Conservation (phyloP, 2,888 invertebrate genomes). For the Glomeris marginata region DNA sequence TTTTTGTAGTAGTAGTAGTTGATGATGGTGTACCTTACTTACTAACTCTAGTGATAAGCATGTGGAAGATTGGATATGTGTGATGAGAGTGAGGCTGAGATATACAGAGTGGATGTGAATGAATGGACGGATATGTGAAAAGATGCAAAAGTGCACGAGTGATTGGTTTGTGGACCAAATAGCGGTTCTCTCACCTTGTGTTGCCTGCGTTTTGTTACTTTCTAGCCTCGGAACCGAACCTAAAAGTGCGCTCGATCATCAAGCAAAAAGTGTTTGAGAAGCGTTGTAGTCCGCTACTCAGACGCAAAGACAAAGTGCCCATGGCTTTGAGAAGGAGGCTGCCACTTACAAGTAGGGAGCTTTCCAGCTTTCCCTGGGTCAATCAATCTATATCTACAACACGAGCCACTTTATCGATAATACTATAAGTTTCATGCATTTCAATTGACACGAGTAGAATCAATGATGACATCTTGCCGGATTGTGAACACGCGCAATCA, state of each 20-base stretch:
- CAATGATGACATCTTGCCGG: too few relatives aligned
- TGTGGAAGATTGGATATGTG: slow-evolving; percentile 6
- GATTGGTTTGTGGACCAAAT: too few relatives aligned
- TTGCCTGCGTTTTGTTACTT: slow-evolving; percentile 17
- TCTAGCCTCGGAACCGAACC: slow-evolving; percentile 88
- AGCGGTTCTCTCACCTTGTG: slow-evolving; percentile 3
- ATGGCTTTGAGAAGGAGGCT: slow-evolving; percentile 59
- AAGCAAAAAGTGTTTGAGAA: slow-evolving; percentile 80
- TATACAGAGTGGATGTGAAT: too few relatives aligned
- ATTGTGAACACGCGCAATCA: too few relatives aligned
- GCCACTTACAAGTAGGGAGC: slow-evolving; percentile 41
- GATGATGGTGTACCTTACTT: too few relatives aligned
- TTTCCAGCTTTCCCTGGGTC: not conserved
- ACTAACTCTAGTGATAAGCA: too few relatives aligned
- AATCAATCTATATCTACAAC: not conserved
- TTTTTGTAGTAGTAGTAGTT: too few relatives aligned
- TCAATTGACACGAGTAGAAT: too few relatives aligned
- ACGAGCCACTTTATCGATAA: not conserved
- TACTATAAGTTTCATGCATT: too few relatives aligned
- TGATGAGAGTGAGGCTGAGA: not conserved
- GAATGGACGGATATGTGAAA: too few relatives aligned
- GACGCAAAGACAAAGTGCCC: slow-evolving; percentile 59
- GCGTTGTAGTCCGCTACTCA: slow-evolving; percentile 77
- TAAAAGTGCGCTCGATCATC: slow-evolving; percentile 36
- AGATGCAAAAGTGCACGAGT: too few relatives aligned